Evolutionary conservation across 1,140 invertebrate genomes (phyloP).

Genomic region (Drosophila elegans): DNA sequence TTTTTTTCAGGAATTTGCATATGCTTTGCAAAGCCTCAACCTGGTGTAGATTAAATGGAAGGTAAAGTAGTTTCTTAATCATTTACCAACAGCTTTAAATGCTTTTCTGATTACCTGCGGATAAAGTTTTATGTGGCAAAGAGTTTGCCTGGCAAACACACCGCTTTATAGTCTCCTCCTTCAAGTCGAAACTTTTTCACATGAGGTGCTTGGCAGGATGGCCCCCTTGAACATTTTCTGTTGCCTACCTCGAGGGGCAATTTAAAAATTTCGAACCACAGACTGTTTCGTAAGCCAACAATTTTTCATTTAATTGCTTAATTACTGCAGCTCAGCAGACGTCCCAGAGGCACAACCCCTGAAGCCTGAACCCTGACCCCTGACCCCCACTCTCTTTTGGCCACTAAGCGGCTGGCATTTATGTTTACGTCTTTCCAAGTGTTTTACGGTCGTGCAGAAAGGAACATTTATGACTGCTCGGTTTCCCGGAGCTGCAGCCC

Average conservation of each 20-base stretch:
- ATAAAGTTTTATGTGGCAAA: conserved; percentile 11
- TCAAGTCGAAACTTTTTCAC: conserved; percentile 9
- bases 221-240: conserved; percentile 45
- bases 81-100: conserved; percentile 27
- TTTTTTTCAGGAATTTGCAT: neutral
- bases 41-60: conserved; percentile 5
- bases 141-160: neutral
- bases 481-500: conserved; percentile 26
- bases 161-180: neutral
- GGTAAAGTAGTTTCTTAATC: conserved; percentile 25
- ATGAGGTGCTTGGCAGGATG: conserved; percentile 21
- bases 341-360: neutral
- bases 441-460: conserved; percentile 46
- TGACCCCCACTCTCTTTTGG: neutral
- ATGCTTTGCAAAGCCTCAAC: neutral
- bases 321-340: conserved; percentile 57
- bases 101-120: conserved; percentile 44
- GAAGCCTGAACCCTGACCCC: neutral
- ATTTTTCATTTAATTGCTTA: conserved; percentile 78
- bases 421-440: conserved; percentile 51
- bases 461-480: conserved; percentile 55
- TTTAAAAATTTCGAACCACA: conserved; percentile 34
- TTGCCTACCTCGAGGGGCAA: conserved; percentile 67
- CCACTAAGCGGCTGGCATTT: conserved; percentile 48
- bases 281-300: conserved; percentile 41